Evolutionary conservation across 2,797 vertebrate genomes (phyloP), one percentile per base, ranked within the genome.

Genomic region (Rhyacichthys aspro): DNA sequence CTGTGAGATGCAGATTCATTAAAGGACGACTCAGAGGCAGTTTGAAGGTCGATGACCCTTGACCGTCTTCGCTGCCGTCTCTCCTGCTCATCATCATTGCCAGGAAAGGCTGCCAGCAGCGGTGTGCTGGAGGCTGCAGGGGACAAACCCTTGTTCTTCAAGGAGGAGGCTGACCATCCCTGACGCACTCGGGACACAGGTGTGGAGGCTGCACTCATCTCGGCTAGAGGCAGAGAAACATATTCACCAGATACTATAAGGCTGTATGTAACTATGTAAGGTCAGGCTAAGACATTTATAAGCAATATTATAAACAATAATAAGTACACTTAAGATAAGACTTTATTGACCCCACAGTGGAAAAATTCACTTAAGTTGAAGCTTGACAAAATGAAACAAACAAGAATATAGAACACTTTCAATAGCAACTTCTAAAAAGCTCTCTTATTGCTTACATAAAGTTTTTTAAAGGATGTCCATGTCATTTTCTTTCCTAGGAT

Each of bases 41-140:
- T 46, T 43, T 94, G 94, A 15, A 96, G 86, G 59, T 96, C 94
- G 4, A 94, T 76, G 36, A 91, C 94, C 48, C 87, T 91, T 1
- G 97, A 98, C 38, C 92, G 90, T 8, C 97, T 85, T 43, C 96
- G 92, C 63, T 96, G 95, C 33, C 92, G 83, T 43, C 94, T 91
- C 67, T 98, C 97, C 62, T 77, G 86, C 42, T 98, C 96, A 7
- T 98, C 97, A 1, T 98, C 95, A 3, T 97, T 98, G 8, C 92
- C 86, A 0, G 94, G 93, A 33, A 96, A 95, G 15, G 91, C 90
- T 0, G 92, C 74, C 9, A 96, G 74, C 12, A 93, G 85, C 0
- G 95, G 93, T 0, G 93, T 94, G 59, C 94, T 92, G 63, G 91
- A 90, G 28, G 88, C 77, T 7, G 79, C 74, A 0, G 93, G 89